Percentiles rank a stretch among this genome's conserved stretches.
These are phyloP conservation scores for Rhimphoctona megacephalus DNA, from an alignment of 2,888 invertebrate species.

Conservation along the genomic window DNA sequence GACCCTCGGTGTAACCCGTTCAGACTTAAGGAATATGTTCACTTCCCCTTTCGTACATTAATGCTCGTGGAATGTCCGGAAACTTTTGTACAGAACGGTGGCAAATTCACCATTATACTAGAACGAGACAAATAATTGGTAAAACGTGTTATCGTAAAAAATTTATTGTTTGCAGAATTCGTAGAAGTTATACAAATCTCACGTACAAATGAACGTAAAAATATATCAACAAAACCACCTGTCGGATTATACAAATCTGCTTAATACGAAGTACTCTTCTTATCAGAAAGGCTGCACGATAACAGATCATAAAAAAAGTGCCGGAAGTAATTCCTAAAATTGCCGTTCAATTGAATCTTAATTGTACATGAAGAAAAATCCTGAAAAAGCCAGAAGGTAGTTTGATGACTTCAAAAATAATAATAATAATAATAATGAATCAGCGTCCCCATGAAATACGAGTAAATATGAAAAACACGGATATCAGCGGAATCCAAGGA, in stretches of 20 bases:
- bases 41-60: neutral
- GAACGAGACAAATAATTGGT: constrained; percentile 21
- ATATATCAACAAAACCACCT: constrained; percentile 15
- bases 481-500: neutral
- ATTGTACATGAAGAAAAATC: neutral
- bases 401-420: neutral
- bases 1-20: constrained; percentile 11
- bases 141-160: constrained; percentile 4
- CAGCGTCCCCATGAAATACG: neutral
- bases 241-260: constrained; percentile 6
- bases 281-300: neutral
- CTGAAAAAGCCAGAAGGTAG: neutral
- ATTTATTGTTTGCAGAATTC: constrained; percentile 2
- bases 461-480: neutral
- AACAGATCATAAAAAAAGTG: neutral
- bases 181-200: neutral
- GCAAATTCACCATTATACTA: constrained; percentile 5
- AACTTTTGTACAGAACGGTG: constrained; percentile 1
- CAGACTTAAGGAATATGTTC: constrained; percentile 6
- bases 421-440: neutral
- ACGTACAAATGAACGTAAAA: neutral
- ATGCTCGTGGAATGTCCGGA: constrained; percentile 3
- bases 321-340: neutral
- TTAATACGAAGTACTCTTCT: neutral
- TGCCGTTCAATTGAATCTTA: neutral